Evolutionary conservation across 2,888 invertebrate genomes (phyloP).

Genomic region (Coelogynopora nodosa): DNA sequence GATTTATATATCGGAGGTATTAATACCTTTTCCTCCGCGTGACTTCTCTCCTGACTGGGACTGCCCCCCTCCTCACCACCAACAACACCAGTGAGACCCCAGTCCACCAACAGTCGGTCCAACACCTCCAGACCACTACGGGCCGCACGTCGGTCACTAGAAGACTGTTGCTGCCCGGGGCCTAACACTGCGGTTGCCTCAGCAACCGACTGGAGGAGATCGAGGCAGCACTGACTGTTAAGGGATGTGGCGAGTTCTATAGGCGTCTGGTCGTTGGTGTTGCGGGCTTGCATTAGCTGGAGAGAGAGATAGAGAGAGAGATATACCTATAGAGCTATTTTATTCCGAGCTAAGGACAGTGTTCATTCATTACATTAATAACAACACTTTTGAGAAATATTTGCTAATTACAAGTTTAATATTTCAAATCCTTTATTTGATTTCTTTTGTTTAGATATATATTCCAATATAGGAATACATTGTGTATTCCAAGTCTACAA

Average conservation of each 20-base stretch:
- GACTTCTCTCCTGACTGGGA: background rate
- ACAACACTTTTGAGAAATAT: too few relatives aligned
- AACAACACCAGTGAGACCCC: background rate
- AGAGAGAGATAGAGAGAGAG: background rate
- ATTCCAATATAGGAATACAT: too few relatives aligned
- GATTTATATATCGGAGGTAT: too few relatives aligned
- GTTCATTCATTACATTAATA: too few relatives aligned
- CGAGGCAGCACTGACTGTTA: background rate
- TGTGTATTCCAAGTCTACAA: too few relatives aligned
- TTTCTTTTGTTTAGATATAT: too few relatives aligned
- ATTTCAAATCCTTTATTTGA: too few relatives aligned
- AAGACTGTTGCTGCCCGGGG: background rate
- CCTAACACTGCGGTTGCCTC: background rate
- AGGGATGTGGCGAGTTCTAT: background rate
- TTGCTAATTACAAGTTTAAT: too few relatives aligned
- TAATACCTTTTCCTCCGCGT: too few relatives aligned
- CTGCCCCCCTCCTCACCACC: background rate
- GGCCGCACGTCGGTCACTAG: background rate
- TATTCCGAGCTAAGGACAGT: background rate
- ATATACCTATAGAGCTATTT: background rate
- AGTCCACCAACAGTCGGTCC: conserved; percentile 10
- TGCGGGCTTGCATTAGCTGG: background rate
- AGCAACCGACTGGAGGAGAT: background rate
- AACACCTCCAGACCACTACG: background rate
- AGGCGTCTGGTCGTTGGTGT: background rate